phyloP scores from a whole-genome alignment of 2,113 vertebrate species.

The Brevimyrus niger region DNA sequence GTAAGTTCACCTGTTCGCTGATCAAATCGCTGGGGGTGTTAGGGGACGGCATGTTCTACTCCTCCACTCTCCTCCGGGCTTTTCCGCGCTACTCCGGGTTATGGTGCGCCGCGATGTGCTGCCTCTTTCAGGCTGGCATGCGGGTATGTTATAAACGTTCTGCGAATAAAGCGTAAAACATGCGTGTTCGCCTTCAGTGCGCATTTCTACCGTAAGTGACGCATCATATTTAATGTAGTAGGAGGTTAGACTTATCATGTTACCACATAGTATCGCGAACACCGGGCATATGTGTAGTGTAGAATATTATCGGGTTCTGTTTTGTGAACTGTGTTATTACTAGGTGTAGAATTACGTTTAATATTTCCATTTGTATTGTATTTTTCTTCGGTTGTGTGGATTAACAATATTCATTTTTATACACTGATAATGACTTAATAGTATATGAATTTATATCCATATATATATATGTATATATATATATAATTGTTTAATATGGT shows the following conservation, averaged over 20 bases:
- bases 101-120: not conserved
- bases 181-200: not conserved
- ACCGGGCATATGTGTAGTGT: not conserved
- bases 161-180: not conserved
- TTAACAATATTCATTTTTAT: not conserved
- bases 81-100: not conserved
- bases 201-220: constrained; percentile 6
- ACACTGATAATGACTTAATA: not conserved
- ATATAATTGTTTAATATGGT: not conserved
- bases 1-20: constrained; percentile 64
- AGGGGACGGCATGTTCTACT: not conserved
- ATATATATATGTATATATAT: not conserved
- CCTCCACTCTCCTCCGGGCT: not conserved
- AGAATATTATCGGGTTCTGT: not conserved
- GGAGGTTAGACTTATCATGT: not conserved
- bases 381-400: not conserved
- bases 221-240: not conserved
- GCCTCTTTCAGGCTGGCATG: not conserved
- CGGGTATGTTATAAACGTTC: not conserved
- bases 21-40: not conserved
- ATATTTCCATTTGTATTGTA: not conserved
- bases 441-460: not conserved
- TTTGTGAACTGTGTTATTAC: not conserved
- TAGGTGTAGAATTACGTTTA: not conserved
- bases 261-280: not conserved